phyloP scores from a whole-genome alignment of 2,888 invertebrate genomes.

The Xestia ashworthii region DNA sequence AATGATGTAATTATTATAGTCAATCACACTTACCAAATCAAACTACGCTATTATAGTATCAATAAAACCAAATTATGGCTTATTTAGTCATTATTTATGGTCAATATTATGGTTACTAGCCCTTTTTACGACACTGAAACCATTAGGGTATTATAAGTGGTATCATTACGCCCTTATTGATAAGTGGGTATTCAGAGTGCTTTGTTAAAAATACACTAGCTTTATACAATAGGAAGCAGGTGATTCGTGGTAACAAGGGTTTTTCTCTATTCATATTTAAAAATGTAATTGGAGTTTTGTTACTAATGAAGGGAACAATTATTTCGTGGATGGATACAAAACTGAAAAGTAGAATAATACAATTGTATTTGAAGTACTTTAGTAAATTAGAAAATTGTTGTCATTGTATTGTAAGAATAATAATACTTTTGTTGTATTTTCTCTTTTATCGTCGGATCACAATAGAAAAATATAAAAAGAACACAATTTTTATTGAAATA shows the following conservation, averaged over 20 bases:
- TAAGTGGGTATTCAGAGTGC: slow-evolving; percentile 23
- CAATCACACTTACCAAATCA: slow-evolving; percentile 39
- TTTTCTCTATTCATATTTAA: not conserved
- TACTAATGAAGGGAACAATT: not conserved
- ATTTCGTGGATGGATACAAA: slow-evolving; percentile 3
- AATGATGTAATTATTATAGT: not conserved
- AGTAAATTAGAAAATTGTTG: not conserved
- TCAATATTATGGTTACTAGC: slow-evolving; percentile 37
- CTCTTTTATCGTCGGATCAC: not conserved
- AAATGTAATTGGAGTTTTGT: not conserved
- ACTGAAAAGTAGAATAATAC: not conserved
- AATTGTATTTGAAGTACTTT: slow-evolving; percentile 17
- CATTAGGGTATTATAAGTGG: slow-evolving; percentile 47
- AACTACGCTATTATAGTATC: slow-evolving; percentile 18
- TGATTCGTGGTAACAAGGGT: not conserved
- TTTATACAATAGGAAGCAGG: slow-evolving; percentile 8
- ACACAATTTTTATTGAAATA: not conserved
- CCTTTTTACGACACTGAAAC: slow-evolving; percentile 37
- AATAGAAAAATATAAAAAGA: not conserved
- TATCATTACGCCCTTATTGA: slow-evolving; percentile 24
- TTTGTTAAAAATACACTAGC: slow-evolving; percentile 33
- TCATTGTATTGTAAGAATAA: slow-evolving; percentile 6
- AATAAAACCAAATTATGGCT: slow-evolving; percentile 48
- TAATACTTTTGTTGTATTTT: not conserved
- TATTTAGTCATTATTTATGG: slow-evolving; percentile 42